phyloP scores from a whole-genome alignment of 2,797 vertebrate genomes.

The Taenioides sp. region DNA sequence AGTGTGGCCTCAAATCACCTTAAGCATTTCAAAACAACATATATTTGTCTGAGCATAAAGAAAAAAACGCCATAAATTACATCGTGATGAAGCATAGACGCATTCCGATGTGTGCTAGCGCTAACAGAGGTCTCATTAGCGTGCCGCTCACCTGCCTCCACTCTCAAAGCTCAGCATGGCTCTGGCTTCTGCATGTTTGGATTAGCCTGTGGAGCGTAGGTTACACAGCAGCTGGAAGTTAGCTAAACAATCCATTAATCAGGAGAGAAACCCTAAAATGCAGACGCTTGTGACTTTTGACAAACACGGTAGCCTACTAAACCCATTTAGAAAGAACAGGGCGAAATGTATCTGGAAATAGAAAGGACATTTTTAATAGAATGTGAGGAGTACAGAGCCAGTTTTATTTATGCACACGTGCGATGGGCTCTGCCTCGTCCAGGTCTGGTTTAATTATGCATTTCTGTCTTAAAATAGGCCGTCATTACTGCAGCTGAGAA shows the following conservation, averaged over 20 bases:
- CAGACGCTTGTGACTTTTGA: conserved; percentile 30
- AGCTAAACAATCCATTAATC: conserved; percentile 55
- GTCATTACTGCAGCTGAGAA: conserved; percentile 56
- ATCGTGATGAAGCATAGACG: conserved; percentile 4
- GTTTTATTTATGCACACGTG: conserved; percentile 19
- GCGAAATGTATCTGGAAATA: conserved; percentile 19
- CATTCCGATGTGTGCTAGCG: background rate
- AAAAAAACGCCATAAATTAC: conserved; percentile 6
- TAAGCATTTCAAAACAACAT: conserved; percentile 31
- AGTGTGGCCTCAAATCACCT: conserved; percentile 56
- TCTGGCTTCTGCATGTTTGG: conserved; percentile 21
- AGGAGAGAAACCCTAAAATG: conserved; percentile 48
- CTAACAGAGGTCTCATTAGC: conserved; percentile 63
- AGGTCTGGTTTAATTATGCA: conserved; percentile 74
- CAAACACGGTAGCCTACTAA: conserved; percentile 38
- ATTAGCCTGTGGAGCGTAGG: conserved; percentile 27
- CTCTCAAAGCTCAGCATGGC: conserved; percentile 49
- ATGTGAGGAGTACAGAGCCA: background rate
- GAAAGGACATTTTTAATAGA: conserved; percentile 18
- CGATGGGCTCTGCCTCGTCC: conserved; percentile 44
- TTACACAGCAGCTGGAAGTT: conserved; percentile 32
- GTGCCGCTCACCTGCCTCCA: conserved; percentile 45
- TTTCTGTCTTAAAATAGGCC: conserved; percentile 72
- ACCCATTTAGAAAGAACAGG: conserved; percentile 9
- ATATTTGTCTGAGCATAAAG: conserved; percentile 9